Conservation (phyloP, 2,888 invertebrate species). For the Scaptomyza polygonia region DNA sequence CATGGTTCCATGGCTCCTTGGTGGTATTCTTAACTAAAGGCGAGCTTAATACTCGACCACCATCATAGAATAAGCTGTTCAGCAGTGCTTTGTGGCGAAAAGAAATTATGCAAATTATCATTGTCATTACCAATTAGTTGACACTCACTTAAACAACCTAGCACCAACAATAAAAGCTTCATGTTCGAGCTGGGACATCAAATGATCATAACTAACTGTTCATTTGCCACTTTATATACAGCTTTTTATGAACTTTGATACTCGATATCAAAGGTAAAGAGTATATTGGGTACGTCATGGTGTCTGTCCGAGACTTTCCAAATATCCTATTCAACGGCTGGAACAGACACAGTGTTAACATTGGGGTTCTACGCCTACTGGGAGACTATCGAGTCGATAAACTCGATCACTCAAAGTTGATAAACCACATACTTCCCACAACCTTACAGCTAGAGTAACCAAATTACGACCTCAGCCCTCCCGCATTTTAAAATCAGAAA, state of each 20-base stretch:
- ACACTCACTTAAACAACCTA: constrained; percentile 17
- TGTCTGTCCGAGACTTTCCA: no score
- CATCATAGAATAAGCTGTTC: background rate
- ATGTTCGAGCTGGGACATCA: constrained; percentile 17
- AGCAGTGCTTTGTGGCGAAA: constrained; percentile 14
- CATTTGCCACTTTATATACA: constrained; percentile 18
- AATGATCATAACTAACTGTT: constrained; percentile 19
- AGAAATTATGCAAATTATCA: background rate
- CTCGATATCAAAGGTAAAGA: no score
- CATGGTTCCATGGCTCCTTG: constrained; percentile 29
- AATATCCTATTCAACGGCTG: no score
- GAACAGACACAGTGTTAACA: no score
- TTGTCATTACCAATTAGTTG: background rate
- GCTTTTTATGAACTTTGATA: constrained; percentile 11
- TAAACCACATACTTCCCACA: no score
- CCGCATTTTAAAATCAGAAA: no score
- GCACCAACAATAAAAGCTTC: constrained; percentile 18
- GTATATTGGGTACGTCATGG: no score
- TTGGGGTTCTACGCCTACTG: no score
- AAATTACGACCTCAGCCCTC: no score
- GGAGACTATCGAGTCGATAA: no score
- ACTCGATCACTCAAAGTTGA: no score
- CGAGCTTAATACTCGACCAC: background rate
- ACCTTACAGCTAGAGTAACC: no score
- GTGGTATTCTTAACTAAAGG: background rate